Conservation (phyloP, 2,797 vertebrate genomes). For the Taeniopygia guttata region DNA sequence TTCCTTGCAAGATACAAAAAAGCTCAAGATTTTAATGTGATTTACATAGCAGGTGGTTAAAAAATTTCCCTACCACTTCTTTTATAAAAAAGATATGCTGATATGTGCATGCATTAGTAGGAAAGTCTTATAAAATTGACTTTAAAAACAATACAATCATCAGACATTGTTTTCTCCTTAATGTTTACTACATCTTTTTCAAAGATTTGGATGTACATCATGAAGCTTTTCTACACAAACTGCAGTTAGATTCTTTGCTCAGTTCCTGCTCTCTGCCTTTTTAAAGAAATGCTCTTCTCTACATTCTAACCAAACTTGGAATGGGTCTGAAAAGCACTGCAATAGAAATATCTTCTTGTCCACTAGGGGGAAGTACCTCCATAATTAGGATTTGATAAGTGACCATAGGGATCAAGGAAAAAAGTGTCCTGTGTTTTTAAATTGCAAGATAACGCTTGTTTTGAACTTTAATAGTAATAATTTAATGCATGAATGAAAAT, state of each 20-base stretch:
- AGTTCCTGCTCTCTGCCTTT: not conserved
- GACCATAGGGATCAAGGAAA: not conserved
- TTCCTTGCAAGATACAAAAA: not conserved
- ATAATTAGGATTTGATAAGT: not conserved
- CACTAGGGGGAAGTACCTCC: conserved; percentile 50
- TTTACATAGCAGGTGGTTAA: not conserved
- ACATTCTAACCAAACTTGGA: not conserved
- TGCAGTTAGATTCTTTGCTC: not conserved
- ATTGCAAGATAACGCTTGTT: fast-evolving
- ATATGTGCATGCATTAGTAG: not conserved
- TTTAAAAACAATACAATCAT: not conserved
- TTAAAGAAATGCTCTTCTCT: not conserved
- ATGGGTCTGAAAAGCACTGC: not conserved
- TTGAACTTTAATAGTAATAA: not conserved
- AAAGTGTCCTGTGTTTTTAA: not conserved
- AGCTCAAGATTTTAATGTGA: not conserved
- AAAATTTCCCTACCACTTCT: not conserved
- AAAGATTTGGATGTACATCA: not conserved
- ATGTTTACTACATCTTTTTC: not conserved
- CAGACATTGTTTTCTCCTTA: not conserved
- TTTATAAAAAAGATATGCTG: not conserved
- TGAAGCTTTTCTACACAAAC: not conserved
- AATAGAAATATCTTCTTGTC: not conserved
- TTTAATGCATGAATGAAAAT: not conserved
- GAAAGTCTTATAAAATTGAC: not conserved